A percentile compares a stretch with the other conserved stretches of the same genome.
These are phyloP conservation scores for Myotis findleyi DNA, from an alignment of 2,797 vertebrate genomes.

Conservation along the genomic window DNA sequence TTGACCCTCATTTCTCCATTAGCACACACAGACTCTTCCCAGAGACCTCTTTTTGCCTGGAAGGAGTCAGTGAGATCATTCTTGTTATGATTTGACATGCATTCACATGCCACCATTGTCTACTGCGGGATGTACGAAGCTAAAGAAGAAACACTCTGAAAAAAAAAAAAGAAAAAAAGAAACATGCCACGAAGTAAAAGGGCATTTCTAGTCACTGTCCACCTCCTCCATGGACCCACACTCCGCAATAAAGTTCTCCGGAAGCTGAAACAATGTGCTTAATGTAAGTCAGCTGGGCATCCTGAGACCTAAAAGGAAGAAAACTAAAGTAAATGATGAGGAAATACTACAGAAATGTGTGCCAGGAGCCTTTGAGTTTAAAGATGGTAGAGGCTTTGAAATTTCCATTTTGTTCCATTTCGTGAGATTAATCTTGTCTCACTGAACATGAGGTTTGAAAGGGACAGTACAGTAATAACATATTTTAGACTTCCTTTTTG, in stretches of 20 bases:
- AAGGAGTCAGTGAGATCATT: constrained; percentile 54
- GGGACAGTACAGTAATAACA: background rate
- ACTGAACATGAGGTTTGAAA: background rate
- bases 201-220: background rate
- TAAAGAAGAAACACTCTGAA: constrained; percentile 2
- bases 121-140: background rate
- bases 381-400: background rate
- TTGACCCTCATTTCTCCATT: background rate
- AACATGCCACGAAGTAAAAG: constrained; percentile 15
- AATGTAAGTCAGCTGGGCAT: background rate
- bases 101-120: background rate
- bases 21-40: background rate
- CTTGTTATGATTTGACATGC: constrained; percentile 31
- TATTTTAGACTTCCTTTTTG: background rate
- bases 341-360: background rate
- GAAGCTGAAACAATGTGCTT: background rate
- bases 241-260: constrained; percentile 21
- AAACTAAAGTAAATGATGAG: background rate
- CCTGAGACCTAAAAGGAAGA: constrained; percentile 28
- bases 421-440: background rate
- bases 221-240: background rate
- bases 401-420: background rate
- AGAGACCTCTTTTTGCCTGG: constrained; percentile 38
- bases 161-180: background rate
- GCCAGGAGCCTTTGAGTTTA: background rate